Evolutionary conservation across 2,797 vertebrate genomes (phyloP).

Genomic region (Cygnus olor): DNA sequence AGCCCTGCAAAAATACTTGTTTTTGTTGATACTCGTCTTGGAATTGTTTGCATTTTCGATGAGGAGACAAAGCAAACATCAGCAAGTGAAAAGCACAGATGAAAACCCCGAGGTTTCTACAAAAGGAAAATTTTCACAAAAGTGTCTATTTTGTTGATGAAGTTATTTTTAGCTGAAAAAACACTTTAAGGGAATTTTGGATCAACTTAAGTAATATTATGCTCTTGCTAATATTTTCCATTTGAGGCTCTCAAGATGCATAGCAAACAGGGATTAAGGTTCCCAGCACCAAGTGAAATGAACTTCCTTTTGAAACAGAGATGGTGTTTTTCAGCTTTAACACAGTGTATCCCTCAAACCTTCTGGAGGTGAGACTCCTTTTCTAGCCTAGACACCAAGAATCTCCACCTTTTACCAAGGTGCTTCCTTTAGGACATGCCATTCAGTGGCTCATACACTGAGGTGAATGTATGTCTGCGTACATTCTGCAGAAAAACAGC

Average conservation of each 20-base stretch:
- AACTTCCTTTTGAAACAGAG: background rate
- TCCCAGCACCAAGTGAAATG: background rate
- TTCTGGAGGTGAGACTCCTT: background rate
- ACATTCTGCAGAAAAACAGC: background rate
- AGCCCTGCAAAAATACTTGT: background rate
- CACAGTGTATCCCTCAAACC: background rate
- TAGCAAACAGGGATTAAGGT: conserved; percentile 11
- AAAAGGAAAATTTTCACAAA: conserved; percentile 28
- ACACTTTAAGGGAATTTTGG: conserved; percentile 53
- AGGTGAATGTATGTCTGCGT: background rate
- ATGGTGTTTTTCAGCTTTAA: background rate
- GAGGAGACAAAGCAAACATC: conserved; percentile 50
- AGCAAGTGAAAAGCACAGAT: background rate
- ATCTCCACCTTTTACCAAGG: background rate
- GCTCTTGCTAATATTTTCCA: conserved; percentile 48
- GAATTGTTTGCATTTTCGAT: conserved; percentile 29
- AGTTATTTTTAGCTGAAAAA: conserved; percentile 62
- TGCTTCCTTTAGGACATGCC: background rate
- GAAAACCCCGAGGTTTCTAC: background rate
- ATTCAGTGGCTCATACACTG: background rate
- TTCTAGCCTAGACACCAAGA: background rate
- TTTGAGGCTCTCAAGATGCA: conserved; percentile 17
- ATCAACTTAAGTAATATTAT: background rate
- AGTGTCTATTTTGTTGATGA: background rate
- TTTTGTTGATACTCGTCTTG: background rate